Conservation (phyloP, 2,888 invertebrate species). For the Chaetogeoica ovagalla region DNA sequence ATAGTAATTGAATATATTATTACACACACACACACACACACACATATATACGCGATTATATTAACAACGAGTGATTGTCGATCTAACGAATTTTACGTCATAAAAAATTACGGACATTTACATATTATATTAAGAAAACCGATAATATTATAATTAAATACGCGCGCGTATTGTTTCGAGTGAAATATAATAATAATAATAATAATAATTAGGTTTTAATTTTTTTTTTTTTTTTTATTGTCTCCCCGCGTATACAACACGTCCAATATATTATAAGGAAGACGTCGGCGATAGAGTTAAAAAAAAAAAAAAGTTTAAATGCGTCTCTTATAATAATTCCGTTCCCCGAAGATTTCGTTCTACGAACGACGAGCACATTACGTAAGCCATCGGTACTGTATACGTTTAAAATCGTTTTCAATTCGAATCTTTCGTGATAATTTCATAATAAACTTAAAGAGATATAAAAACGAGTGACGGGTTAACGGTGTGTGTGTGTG, state of each 20-base stretch:
- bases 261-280: not conserved
- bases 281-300: not conserved
- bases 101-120: not conserved
- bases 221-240: not conserved
- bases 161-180: too few relatives aligned
- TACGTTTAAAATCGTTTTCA: not conserved
- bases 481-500: too few relatives aligned
- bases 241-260: not conserved
- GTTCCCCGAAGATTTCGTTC: not conserved
- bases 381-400: not conserved
- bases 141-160: too few relatives aligned
- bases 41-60: not conserved
- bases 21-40: too few relatives aligned
- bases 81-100: slow-evolving; percentile 44
- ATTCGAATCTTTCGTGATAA: not conserved
- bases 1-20: not conserved
- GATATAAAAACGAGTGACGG: too few relatives aligned
- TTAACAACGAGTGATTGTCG: slow-evolving; percentile 37
- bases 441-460: slow-evolving; percentile 1
- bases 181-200: too few relatives aligned
- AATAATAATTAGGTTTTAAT: too few relatives aligned
- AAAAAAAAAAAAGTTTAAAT: not conserved
- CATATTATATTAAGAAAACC: too few relatives aligned
- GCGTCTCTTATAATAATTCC: slow-evolving; percentile 10
- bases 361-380: not conserved